phyloP scores from a whole-genome alignment of 2,888 invertebrate genomes.

The Embidobia sp. region DNA sequence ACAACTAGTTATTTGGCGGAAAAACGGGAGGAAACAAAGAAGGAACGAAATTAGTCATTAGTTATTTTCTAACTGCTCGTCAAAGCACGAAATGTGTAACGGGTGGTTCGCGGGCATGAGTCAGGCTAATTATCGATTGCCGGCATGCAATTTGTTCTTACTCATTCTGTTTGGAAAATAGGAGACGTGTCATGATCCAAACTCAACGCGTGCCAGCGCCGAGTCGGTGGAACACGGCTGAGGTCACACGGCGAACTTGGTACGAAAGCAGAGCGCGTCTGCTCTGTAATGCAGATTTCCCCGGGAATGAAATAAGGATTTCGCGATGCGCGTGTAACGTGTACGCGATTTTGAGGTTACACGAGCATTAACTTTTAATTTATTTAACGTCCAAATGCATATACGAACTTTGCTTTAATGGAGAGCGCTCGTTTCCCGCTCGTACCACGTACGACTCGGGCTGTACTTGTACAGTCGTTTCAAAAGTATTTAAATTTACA shows the following conservation, averaged over 20 bases:
- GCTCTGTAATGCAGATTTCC: conserved; percentile 43
- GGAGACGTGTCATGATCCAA: conserved; percentile 27
- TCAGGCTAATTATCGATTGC: conserved; percentile 17
- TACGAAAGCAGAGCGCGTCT: conserved; percentile 35
- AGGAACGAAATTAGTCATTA: no score
- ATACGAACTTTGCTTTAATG: not conserved
- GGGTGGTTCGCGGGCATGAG: no score
- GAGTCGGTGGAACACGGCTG: conserved; percentile 35
- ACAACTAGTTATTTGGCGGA: no score
- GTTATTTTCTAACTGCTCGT: no score
- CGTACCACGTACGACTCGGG: no score
- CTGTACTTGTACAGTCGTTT: not conserved
- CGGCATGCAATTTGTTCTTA: conserved; percentile 27
- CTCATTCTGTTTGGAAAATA: conserved; percentile 33
- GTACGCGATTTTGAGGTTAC: conserved; percentile 18
- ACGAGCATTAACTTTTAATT: conserved; percentile 34
- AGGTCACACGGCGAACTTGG: conserved; percentile 55
- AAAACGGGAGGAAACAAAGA: no score
- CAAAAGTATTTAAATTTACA: no score
- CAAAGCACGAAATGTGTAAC: no score
- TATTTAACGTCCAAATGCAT: conserved; percentile 36
- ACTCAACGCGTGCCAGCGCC: conserved; percentile 25
- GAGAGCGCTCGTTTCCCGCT: no score
- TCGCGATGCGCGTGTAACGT: conserved; percentile 3
- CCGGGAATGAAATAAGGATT: conserved; percentile 33